phyloP scores from a whole-genome alignment of 2,888 invertebrate genomes.

The Graphium colonna region DNA sequence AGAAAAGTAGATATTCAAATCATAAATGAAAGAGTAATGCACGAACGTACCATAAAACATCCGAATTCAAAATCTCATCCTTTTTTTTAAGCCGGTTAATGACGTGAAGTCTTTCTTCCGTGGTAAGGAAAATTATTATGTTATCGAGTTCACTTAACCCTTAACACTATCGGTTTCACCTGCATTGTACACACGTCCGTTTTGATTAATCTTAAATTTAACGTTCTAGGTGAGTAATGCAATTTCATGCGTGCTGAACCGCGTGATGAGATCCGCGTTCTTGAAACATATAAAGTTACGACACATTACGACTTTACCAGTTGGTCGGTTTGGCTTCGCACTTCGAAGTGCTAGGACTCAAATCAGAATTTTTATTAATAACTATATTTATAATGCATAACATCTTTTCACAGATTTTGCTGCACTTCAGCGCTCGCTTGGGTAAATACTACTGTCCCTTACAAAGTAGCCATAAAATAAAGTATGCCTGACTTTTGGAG shows the following conservation, averaged over 20 bases:
- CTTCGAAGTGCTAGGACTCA: neutral
- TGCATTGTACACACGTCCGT: constrained; percentile 6
- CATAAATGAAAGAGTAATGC: no score
- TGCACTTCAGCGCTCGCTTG: no score
- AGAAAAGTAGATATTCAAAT: no score
- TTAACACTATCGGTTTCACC: constrained; percentile 2
- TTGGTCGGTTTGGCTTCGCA: neutral
- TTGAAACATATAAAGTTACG: constrained; percentile 5
- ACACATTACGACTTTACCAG: neutral
- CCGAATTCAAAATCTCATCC: neutral
- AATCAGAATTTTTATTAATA: no score
- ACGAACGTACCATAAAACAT: no score
- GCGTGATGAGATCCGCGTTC: constrained; percentile 10
- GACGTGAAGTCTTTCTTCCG: neutral
- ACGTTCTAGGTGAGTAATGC: constrained; percentile 4
- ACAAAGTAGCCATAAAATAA: no score
- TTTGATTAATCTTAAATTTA: constrained; percentile 17
- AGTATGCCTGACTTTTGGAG: no score
- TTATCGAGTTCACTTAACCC: no score
- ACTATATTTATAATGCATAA: no score
- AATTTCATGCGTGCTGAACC: constrained; percentile 14
- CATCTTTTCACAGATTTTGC: no score
- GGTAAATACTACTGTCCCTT: no score
- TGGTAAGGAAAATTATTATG: no score
- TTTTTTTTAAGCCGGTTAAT: neutral